Evolutionary conservation across 37 sponge, comb jelly and placozoan species (phyloP), one percentile per base, ranked within the genome.

Genomic region (Haliclona indistincta): DNA sequence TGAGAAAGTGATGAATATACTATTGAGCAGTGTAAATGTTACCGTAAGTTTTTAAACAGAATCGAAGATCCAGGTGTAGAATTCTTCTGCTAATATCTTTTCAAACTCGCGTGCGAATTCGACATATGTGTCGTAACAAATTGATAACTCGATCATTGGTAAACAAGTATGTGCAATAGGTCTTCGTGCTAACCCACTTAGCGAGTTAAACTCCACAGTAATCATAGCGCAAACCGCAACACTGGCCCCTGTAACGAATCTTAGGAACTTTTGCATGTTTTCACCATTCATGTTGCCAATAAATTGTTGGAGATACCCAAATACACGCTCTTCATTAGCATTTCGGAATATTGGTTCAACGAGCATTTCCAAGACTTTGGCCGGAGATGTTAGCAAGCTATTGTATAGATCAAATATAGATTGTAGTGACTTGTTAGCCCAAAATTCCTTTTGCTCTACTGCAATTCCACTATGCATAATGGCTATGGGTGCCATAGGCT

Each of bases 61-160:
- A n/a, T n/a, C n/a, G n/a, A n/a, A n/a, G n/a, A n/a, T n/a, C n/a
- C 61, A 28, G 29, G 13, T 32, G 25, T 6, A 15, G 15, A 28
- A n/a, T n/a, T 58, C 67, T 15, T 61, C 51, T 29, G 41, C 22
- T 2, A 63, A 32, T 2, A 65, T 4, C 62, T 49, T 17, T 20
- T 36, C n/a, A 67, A 77, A 66, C 78, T 77, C 78, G 4, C n/a
- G 13, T 11, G 23, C 56, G 41, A 77, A 77, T n/a, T 77, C 78
- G 2, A 5, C 41, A 43, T 45, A 66, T 13, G 78, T 53, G 15
- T 38, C 38, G 55, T 77, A 77, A 1, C 55, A 37, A 4, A 56
- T 8, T 10, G 78, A 41, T 44, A 77, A 40, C 39, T 77, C 78
- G 23, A 77, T 39, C 7, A 23, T 22, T 19, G 42, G 6, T n/a